Evolutionary conservation across 2,113 vertebrate species (phyloP), one percentile per base, ranked within the genome.

Genomic region (Barnardius zonarius): DNA sequence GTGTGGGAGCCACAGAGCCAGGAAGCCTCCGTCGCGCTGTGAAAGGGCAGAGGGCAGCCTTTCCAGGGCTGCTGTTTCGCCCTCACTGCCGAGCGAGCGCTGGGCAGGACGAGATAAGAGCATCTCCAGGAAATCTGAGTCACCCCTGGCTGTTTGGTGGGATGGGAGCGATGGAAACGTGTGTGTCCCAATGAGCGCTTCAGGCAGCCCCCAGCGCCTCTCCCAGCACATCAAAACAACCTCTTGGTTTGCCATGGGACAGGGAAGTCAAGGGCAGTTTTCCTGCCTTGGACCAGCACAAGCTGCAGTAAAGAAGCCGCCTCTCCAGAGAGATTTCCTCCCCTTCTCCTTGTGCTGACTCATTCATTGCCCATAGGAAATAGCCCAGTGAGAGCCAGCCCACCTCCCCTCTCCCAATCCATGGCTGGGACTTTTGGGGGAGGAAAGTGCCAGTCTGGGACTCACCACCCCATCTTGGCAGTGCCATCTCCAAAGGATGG

Each of bases 101-200:
- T 46, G 73, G 94, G 59, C 84, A 89, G 83, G 88, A 82, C 24
- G 44, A 91, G 95, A 95, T 93, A 94, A 92, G 73, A 54, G 33
- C 86, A 92, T 78, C 88, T 74, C 88, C n/a, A 2, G 93, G 91
- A 95, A 95, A 70, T 70, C 82, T 88, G 95, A 93, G 90, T 94
- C 94, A 95, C 8, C 6, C 59, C 16, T 1, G 44, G 48, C 70
- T 5, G 35, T 4, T 43, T 1, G 1, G 25, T 3, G 62, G 57
- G 62, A 1, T 33, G 86, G 83, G 87, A 90, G 76, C 2, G 0
- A 8, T 70, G 86, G 80, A 70, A 85, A 52, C 1, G 1, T 19
- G 2, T 3, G 3, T 22, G 57, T 54, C 83, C 49, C 77, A 7
- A 2, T 7, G 24, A 76, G 39, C 2, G 1, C 35, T 81, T 33